A percentile compares a stretch with the other conserved stretches of the same genome.
These are phyloP conservation scores for Gymnorhina tibicen DNA, from an alignment of 2,113 vertebrate species.

Conservation along the genomic window DNA sequence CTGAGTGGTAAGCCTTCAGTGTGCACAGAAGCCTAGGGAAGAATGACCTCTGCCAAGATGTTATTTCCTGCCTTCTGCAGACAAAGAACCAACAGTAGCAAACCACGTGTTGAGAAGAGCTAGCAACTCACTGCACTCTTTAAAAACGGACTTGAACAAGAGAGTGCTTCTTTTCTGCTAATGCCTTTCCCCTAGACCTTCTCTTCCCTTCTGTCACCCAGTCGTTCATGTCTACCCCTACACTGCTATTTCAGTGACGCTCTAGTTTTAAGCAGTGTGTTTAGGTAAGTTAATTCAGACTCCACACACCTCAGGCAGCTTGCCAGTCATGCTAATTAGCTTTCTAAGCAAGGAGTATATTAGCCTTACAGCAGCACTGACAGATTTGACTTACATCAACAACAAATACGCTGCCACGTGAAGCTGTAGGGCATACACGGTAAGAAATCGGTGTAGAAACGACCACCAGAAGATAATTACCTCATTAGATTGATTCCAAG, in stretches of 20 bases:
- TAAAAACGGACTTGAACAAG: background rate
- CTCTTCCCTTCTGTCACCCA: background rate
- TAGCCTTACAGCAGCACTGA: background rate
- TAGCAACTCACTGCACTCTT: background rate
- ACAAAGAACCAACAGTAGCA: background rate
- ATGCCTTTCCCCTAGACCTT: background rate
- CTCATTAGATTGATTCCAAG: background rate
- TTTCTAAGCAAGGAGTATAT: background rate
- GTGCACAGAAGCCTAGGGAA: background rate
- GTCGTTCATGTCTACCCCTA: background rate
- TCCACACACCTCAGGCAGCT: background rate
- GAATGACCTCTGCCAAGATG: background rate
- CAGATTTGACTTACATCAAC: background rate
- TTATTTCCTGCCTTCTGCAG: background rate
- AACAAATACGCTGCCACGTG: background rate
- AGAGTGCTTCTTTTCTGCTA: background rate
- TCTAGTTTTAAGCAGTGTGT: background rate
- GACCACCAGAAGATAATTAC: background rate
- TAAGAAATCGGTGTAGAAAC: background rate
- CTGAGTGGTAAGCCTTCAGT: background rate
- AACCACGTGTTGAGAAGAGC: background rate
- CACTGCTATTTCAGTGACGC: background rate
- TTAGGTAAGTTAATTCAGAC: background rate
- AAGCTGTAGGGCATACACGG: rapidly evolving
- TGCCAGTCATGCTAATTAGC: conserved; percentile 5